phyloP scores from a whole-genome alignment of 1,140 invertebrate species.

The Drosophila parvula region DNA sequence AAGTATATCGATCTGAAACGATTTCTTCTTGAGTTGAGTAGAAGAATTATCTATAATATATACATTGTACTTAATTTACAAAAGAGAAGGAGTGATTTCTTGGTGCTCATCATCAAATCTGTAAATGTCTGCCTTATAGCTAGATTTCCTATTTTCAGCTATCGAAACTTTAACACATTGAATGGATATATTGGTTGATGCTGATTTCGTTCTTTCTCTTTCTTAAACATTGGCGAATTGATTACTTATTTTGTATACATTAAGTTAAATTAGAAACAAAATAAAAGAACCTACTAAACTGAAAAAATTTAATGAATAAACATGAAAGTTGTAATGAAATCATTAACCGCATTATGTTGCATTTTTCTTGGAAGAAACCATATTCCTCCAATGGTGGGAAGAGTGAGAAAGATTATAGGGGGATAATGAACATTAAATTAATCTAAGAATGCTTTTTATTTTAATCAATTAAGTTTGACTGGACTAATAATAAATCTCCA shows the following conservation, averaged over 20 bases:
- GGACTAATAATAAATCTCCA: too few species aligned
- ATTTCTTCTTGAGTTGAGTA: constrained; percentile 20
- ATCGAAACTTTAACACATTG: constrained; percentile 35
- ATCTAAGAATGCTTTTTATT: too few species aligned
- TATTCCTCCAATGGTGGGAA: too few species aligned
- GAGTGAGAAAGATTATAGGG: too few species aligned
- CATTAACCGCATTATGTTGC: not conserved
- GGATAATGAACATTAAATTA: too few species aligned
- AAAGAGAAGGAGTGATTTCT: constrained; percentile 27
- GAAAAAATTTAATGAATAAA: constrained; percentile 73
- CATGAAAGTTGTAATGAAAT: constrained; percentile 77
- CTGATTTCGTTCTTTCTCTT: constrained; percentile 34
- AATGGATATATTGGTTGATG: constrained; percentile 11
- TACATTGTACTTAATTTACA: constrained; percentile 77
- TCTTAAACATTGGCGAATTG: constrained; percentile 51
- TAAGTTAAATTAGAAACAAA: constrained; percentile 64
- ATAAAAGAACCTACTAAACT: constrained; percentile 65
- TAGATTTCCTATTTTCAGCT: constrained; percentile 38
- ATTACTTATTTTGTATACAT: constrained; percentile 61
- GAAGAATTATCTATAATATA: constrained; percentile 36
- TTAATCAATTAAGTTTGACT: too few species aligned
- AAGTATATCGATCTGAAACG: constrained; percentile 20
- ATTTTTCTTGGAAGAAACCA: not conserved
- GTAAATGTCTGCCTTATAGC: constrained; percentile 52
- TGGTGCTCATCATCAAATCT: constrained; percentile 46